Evolutionary conservation across 2,888 invertebrate species (phyloP).

Genomic region (Sycophila texana): DNA sequence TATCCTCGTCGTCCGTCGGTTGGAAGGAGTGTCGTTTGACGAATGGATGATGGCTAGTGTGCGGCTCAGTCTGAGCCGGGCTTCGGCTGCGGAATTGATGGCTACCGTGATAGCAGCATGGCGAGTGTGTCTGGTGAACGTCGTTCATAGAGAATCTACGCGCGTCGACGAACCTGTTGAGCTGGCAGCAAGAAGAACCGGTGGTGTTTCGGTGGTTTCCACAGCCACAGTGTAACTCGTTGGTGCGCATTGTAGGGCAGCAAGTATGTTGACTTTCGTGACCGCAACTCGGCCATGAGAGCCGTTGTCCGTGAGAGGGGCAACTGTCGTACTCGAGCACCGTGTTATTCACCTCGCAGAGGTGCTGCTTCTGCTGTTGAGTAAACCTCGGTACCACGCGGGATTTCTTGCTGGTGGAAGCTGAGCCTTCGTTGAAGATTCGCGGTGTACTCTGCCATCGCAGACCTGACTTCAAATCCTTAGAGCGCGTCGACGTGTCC

Average conservation of each 20-base stretch:
- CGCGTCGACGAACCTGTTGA: constrained; percentile 16
- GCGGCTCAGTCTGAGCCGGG: constrained; percentile 4
- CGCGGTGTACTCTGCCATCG: constrained; percentile 58
- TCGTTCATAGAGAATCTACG: constrained; percentile 47
- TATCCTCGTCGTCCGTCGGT: constrained; percentile 52
- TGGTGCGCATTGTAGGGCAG: constrained; percentile 21
- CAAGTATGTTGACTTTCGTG: constrained; percentile 43
- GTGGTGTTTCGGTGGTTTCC: constrained; percentile 14
- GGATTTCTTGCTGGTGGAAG: constrained; percentile 66
- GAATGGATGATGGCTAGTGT: constrained; percentile 25
- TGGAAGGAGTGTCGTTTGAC: constrained; percentile 49
- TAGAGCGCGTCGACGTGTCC: constrained; percentile 52
- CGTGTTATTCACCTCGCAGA: constrained; percentile 38
- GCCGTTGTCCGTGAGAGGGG: constrained; percentile 36
- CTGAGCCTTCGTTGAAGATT: constrained; percentile 45
- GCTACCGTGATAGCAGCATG: constrained; percentile 6
- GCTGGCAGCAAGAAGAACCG: constrained; percentile 8
- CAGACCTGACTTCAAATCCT: constrained; percentile 46
- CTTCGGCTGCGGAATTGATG: constrained; percentile 18
- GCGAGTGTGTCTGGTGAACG: neutral
- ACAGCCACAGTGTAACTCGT: constrained; percentile 34
- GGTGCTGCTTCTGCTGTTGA: constrained; percentile 30
- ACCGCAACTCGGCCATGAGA: constrained; percentile 51
- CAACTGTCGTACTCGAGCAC: constrained; percentile 36
- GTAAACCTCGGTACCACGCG: constrained; percentile 53